Base-by-base conservation (phyloP, 2,797 vertebrate genomes). In the Periparus ater region DNA sequence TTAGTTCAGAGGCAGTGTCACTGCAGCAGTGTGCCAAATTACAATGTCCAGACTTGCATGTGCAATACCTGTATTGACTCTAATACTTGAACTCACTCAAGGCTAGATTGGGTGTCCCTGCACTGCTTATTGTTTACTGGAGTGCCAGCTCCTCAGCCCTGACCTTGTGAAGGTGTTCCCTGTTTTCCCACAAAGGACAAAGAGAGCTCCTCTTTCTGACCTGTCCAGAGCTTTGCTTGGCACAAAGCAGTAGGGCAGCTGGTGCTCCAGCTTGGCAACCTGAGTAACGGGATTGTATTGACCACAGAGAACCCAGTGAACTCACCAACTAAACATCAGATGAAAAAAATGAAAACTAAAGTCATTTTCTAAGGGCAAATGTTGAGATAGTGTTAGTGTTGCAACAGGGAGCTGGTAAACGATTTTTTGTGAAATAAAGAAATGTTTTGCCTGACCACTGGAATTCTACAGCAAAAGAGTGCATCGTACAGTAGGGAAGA, bases 51-150 rank as follows among this genome's bases (percentile, higher is more conserved):
- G 8, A 15, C 12, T 15, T 17, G 8, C n/a, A 21, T 1, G 17
- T 20, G 32, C n/a, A 34, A 3, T 0, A 2, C 3, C 13, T 32
- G 4, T 16, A 7, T 19, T 23, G 23, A 10, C 22, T 58, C 10
- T 23, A 36, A 42, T 9, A 17, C 27, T 51, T 53, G 16, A 21
- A 13, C 13, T 61, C 14, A 9, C 23, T 27, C 7, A 14, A 27
- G 57, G 7, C 22, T 29, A 19, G 12, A 9, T 2, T 45, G 18
- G 17, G 27, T 42, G 17, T 23, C 27, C 22, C 32, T 36, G 26
- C 47, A 32, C 10, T 32, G n/a, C 9, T 36, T 36, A 7, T 4
- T 27, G 7, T 17, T 26, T 17, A 5, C 45, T 61, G 26, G 42
- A 19, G 3, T n/a, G 21, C 10, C 2, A 1, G 6, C 8, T 60